Base-by-base conservation (phyloP, 2,888 invertebrate genomes). In the Monoplex corrugatus region DNA sequence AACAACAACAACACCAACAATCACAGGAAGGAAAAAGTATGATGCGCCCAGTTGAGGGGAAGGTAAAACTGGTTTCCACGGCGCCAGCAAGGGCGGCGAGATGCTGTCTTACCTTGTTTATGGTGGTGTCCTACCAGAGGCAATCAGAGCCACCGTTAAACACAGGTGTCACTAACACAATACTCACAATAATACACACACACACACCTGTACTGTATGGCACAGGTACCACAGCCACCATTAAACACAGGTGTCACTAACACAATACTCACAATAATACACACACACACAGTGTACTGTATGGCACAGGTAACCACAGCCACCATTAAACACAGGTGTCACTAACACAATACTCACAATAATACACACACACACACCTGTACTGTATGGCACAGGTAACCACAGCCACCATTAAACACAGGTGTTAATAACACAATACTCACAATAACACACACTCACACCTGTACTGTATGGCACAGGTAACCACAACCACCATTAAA, bases 61-160 rank as follows among this genome's bases (percentile, higher is more conserved):
- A 43, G 43, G 80, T 40, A 45, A n/a, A n/a, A 35, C 23, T 57
- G 86, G 86, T 40, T 72, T 87, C 80, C 87, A 87, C 50, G 80
- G 85, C 45, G 87, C 84, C 84, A 88, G 57, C 72, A 13, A 87
- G 83, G 87, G 45, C 35, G 80, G 80, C 83, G 80, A 68, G 89
- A 50, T 78, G 43, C 43, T 38, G 38, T 80, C 92, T 93, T 93
- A 93, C 93, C 93, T 93, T 93, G 90, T 93, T 91, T 83, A 90
- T 93, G 87, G 91, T 91, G 85, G 93, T 93, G 88, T 93, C 93
- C 93, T 93, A 91, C 84, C 88, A 80, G 88, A 89, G 90, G 80
- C 86, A 86, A 89, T 78, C 89, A 90, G 57, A 88, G 88, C 80
- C 3, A 44, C n/a, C 50, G 43, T 88, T 88, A 88, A 44, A 88